Conservation (phyloP, 2,888 invertebrate genomes). For the Alloplasta piceator region DNA sequence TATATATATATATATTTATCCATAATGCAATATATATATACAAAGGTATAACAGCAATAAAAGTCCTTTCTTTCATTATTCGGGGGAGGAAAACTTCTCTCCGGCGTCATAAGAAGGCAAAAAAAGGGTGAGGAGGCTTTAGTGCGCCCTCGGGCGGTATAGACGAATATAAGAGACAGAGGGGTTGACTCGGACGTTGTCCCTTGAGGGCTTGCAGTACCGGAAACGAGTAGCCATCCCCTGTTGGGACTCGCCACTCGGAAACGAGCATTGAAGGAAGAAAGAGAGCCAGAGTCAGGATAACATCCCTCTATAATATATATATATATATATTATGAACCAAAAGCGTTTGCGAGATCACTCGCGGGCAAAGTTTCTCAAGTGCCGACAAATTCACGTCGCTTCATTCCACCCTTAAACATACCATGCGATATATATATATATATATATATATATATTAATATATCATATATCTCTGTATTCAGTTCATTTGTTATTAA, state of each 20-base stretch:
- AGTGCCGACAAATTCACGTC: conserved; percentile 40
- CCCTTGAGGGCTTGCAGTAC: conserved; percentile 62
- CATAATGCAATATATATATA: neutral
- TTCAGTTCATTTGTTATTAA: too few relatives aligned
- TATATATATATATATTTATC: neutral
- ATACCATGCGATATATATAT: conserved; percentile 22
- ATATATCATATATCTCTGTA: too few relatives aligned
- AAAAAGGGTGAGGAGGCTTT: conserved; percentile 45
- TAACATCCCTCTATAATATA: conserved; percentile 5
- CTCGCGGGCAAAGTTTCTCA: conserved; percentile 47
- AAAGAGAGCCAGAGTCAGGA: conserved; percentile 4
- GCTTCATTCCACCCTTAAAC: conserved; percentile 39
- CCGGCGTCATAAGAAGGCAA: conserved; percentile 55
- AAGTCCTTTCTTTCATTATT: conserved; percentile 34
- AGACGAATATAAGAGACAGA: conserved; percentile 59
- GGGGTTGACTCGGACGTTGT: conserved; percentile 68
- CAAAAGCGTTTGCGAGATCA: conserved; percentile 52
- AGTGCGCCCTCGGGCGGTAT: conserved; percentile 63
- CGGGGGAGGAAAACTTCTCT: conserved; percentile 22
- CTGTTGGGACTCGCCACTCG: conserved; percentile 56
- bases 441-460: neutral
- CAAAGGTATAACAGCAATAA: conserved; percentile 29
- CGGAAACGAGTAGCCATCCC: conserved; percentile 83
- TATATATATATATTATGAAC: conserved; percentile 24
- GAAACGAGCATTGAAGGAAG: conserved; percentile 48